Percentiles rank a stretch among this genome's conserved stretches.
These are phyloP conservation scores for Rhincodon typus DNA, from an alignment of 2,797 vertebrate genomes.

Conservation along the genomic window DNA sequence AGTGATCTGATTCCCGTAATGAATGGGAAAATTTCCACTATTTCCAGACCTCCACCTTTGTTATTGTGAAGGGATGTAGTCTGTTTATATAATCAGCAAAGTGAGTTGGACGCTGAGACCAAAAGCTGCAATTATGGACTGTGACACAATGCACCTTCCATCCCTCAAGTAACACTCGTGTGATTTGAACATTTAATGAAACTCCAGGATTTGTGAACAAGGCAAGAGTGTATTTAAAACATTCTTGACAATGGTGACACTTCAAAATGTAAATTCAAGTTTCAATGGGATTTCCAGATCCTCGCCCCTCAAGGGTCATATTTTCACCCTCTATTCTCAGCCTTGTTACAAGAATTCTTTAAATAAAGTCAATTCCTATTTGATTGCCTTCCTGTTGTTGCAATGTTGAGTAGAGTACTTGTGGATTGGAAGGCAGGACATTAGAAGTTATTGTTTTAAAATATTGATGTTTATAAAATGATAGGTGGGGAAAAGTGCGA, in stretches of 20 bases:
- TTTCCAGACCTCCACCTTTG: neutral
- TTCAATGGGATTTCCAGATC: neutral
- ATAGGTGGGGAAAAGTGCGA: too few relatives aligned
- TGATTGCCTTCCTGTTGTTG: too few relatives aligned
- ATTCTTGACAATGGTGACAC: neutral
- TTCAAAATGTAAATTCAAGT: neutral
- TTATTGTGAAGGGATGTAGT: neutral
- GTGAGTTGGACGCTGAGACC: neutral
- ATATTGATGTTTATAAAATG: too few relatives aligned
- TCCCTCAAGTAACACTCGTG: neutral
- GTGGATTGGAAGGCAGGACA: too few relatives aligned
- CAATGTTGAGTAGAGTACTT: too few relatives aligned
- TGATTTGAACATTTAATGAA: neutral
- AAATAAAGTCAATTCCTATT: neutral
- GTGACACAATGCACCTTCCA: neutral
- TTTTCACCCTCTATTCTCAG: neutral
- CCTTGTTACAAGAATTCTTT: neutral
- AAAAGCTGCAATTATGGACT: neutral
- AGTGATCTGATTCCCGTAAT: neutral
- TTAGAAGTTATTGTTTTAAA: too few relatives aligned
- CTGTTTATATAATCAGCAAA: neutral
- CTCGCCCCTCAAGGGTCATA: neutral
- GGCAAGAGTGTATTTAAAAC: neutral
- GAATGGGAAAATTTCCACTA: neutral
- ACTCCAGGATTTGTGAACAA: neutral